Evolutionary conservation across 2,888 invertebrate species (phyloP), one percentile per base, ranked within the genome.

Genomic region (Drosophila mimetica): DNA sequence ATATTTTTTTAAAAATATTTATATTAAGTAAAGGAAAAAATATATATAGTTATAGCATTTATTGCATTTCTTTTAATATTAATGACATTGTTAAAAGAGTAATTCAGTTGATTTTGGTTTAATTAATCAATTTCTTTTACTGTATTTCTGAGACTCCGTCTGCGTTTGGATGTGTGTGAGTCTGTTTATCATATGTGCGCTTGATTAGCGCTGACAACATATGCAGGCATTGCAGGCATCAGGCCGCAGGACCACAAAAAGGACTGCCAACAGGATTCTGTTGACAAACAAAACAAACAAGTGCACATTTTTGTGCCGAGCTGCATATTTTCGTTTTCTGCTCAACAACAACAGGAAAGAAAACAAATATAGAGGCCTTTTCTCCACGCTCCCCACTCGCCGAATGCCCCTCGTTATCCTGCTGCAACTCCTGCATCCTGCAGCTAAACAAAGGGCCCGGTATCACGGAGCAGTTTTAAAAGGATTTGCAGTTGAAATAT

Each of bases 171-270:
- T 61, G 41, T 54, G 36, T 52, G 71, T 55, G 20, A 85, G 88
- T 79, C 64, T 85, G 79, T 77, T 83, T 88, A 88, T 84, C 87
- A 88, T 88, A 77, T 83, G 85, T 87, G 83, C 89, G 89, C 89
- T 89, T 84, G 88, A 89, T 84, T 84, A 88, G 86, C 88, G 88
- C 77, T 88, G 89, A 86, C 88, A 88, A 87, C 73, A 88, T 76
- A 87, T 84, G 84, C 86, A 85, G 88, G 88, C 85, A 69, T 55
- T 53, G 69, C 63, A 64, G 63, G 69, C 69, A 69, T 54, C 53
- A 28, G 70, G 42, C 70, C 46, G 25, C 64, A 47, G 61, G 32
- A 70, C 82, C 78, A 71, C 83, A 79, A 85, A 70, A 79, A 85
- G 86, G 80, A 85, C 80, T 81, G 74, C 79, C 60, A 69, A 71